These are phyloP conservation scores for Paralinhomoeus sp. DNA, from an alignment of 2,888 invertebrate genomes.

Conservation along the genomic window DNA sequence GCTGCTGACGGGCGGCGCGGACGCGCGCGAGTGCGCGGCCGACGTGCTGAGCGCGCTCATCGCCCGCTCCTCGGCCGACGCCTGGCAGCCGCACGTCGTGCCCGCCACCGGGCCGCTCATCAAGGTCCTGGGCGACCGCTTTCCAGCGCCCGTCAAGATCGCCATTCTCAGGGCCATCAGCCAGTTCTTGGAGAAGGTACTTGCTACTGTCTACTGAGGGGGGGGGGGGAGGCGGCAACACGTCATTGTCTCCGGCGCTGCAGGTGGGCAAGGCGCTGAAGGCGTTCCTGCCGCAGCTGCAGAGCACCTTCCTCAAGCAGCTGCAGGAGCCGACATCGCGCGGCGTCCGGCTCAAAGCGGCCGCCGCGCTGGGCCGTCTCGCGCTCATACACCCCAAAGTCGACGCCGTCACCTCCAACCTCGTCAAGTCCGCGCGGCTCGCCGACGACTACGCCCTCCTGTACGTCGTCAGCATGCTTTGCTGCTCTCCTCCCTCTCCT, in stretches of 20 bases:
- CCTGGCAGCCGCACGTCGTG: conserved; percentile 50
- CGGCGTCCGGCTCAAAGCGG: conserved; percentile 56
- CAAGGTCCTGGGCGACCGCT: conserved; percentile 68
- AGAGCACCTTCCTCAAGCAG: conserved; percentile 75
- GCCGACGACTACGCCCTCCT: conserved; percentile 57
- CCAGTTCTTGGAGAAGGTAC: conserved; percentile 62
- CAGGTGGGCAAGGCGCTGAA: conserved; percentile 79
- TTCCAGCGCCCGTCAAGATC: conserved; percentile 75
- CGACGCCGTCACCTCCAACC: conserved; percentile 77
- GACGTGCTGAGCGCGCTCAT: conserved; percentile 66
- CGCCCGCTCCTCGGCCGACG: conserved; percentile 25
- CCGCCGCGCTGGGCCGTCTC: conserved; percentile 23
- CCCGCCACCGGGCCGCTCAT: conserved; percentile 93
- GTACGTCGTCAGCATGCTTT: too few species aligned
- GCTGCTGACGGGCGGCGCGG: conserved; percentile 74
- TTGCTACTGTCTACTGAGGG: not conserved
- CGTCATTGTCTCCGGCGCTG: conserved; percentile 2
- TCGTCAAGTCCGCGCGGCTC: conserved; percentile 59
- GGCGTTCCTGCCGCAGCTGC: conserved; percentile 90
- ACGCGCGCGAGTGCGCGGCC: conserved; percentile 82
- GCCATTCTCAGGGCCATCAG: conserved; percentile 83
- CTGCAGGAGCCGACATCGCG: conserved; percentile 47
- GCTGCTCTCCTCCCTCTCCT: too few species aligned
- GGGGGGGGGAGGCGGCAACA: too few species aligned
- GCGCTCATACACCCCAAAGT: conserved; percentile 70